A percentile compares a stretch with the other conserved stretches of the same genome.
phyloP scores from a whole-genome alignment of 2,113 vertebrate genomes.

The Lagopus leucura region DNA sequence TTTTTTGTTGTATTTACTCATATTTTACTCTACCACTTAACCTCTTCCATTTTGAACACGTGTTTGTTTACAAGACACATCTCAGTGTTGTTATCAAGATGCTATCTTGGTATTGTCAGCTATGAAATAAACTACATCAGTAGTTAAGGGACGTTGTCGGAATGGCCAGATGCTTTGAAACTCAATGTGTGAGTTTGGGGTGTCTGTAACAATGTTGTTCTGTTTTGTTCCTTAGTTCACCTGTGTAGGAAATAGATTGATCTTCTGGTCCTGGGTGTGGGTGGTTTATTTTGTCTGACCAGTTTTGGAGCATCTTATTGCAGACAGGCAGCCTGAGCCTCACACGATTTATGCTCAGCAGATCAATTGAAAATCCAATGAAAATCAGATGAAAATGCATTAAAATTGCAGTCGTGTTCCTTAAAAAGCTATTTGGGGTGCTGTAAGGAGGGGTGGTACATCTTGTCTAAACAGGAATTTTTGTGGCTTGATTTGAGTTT shows the following conservation, averaged over 20 bases:
- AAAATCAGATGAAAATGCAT: neutral
- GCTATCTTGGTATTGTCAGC: neutral
- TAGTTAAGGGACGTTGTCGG: neutral
- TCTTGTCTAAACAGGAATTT: neutral
- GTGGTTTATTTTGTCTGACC: neutral
- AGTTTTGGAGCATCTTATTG: neutral
- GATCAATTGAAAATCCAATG: neutral
- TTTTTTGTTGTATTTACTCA: neutral
- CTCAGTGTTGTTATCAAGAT: constrained; percentile 25
- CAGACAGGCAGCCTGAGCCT: neutral
- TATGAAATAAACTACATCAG: neutral
- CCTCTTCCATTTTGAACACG: constrained; percentile 17
- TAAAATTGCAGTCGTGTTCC: neutral
- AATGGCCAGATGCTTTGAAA: neutral
- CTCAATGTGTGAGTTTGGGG: neutral
- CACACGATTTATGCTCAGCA: neutral
- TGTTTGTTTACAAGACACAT: constrained; percentile 31
- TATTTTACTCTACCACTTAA: constrained; percentile 16
- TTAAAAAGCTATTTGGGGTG: neutral
- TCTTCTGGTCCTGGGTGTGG: neutral
- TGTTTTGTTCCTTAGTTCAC: neutral
- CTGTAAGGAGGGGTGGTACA: neutral
- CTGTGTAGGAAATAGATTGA: neutral
- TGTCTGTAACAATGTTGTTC: neutral
- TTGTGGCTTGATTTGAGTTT: neutral